Percentiles rank a stretch among this genome's conserved stretches.
Evolutionary conservation across 2,113 vertebrate genomes (phyloP).

Genomic region (Clarias magur): DNA sequence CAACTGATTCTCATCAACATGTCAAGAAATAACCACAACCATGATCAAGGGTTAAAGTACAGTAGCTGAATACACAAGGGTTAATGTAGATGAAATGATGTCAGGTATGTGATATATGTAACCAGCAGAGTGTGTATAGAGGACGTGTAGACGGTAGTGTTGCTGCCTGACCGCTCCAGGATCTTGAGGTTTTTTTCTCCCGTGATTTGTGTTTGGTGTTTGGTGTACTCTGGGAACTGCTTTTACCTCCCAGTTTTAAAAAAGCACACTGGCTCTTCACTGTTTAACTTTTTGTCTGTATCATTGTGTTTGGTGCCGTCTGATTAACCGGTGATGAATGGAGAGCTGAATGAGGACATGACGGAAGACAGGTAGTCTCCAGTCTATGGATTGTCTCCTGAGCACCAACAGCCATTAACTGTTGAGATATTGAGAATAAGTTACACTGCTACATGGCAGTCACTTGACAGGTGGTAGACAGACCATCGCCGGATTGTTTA

Average conservation of each 20-base stretch:
- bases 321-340: slow-evolving; percentile 4
- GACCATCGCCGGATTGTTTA: neutral
- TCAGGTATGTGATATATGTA: neutral
- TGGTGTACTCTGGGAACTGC: neutral
- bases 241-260: neutral
- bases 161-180: neutral
- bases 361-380: neutral
- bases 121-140: neutral
- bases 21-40: neutral
- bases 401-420: neutral
- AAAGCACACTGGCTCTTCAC: neutral
- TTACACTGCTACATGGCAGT: neutral
- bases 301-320: neutral
- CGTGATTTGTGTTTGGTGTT: no score
- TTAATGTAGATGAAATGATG: neutral
- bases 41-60: neutral
- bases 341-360: neutral
- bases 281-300: neutral
- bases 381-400: neutral
- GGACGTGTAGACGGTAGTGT: neutral
- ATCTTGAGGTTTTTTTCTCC: neutral
- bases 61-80: neutral
- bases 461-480: slow-evolving; percentile 13
- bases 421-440: slow-evolving; percentile 4
- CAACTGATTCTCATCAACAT: neutral